Conservation (phyloP, 1,140 invertebrate genomes). For the Lethrus apterus region DNA sequence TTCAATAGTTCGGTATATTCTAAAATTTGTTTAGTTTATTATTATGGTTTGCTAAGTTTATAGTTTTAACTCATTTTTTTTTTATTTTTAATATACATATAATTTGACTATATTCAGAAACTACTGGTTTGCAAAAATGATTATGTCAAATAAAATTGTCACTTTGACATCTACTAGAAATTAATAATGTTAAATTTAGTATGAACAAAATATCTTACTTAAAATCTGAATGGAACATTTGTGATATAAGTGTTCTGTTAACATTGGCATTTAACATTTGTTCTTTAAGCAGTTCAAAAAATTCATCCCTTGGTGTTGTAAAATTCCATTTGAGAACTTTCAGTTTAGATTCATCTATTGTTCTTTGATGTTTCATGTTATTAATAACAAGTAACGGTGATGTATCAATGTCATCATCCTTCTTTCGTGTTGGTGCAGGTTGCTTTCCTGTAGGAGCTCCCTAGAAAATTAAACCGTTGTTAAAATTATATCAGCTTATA, state of each 20-base stretch:
- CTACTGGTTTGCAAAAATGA: no score
- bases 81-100: no score
- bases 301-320: slow-evolving; percentile 84
- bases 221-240: slow-evolving; percentile 95
- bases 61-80: no score
- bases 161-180: no score
- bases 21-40: no score
- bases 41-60: no score
- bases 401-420: slow-evolving; percentile 79
- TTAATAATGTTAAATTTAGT: slow-evolving; percentile 15
- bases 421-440: slow-evolving; percentile 54
- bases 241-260: slow-evolving; percentile 75
- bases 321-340: slow-evolving; percentile 97
- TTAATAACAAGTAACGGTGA: slow-evolving; percentile 76
- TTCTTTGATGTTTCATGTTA: slow-evolving; percentile 82
- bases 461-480: slow-evolving; percentile 17
- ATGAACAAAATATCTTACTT: slow-evolving; percentile 39
- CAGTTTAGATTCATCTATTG: slow-evolving; percentile 86
- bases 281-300: slow-evolving; percentile 83
- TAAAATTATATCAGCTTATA: slow-evolving; percentile 3
- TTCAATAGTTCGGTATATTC: no score
- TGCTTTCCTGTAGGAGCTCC: slow-evolving; percentile 34
- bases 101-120: no score
- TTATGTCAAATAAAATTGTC: no score
- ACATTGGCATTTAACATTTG: slow-evolving; percentile 85